Conservation (phyloP, 37 sponge, comb jelly and placozoan genomes). For the Petrosia ficiformis region DNA sequence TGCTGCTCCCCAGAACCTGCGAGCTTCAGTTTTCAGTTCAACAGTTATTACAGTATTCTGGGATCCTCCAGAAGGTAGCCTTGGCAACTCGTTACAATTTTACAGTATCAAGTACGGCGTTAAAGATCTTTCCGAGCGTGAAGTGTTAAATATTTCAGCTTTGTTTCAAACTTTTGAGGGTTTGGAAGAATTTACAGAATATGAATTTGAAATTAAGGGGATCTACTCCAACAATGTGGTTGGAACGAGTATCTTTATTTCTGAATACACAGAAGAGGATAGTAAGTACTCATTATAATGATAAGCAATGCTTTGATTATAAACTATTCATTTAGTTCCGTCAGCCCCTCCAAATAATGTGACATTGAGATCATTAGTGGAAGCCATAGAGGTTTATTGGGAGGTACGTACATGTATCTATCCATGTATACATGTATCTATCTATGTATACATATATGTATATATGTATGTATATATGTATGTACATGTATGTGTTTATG, state of each 20-base stretch:
- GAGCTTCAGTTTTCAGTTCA: background rate
- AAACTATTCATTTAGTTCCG: constrained; percentile 37
- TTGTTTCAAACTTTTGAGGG: background rate
- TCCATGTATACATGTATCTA: background rate
- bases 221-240: constrained; percentile 10
- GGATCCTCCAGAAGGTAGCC: background rate
- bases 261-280: constrained; percentile 37
- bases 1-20: constrained; percentile 13
- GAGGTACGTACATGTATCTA: background rate
- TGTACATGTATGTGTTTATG: no score
- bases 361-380: background rate
- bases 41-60: constrained; percentile 1
- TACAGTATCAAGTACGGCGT: background rate
- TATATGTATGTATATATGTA: no score
- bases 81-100: background rate
- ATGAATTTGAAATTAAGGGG: constrained; percentile 33
- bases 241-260: constrained; percentile 1
- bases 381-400: constrained; percentile 25
- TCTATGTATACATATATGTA: no score
- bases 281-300: constrained; percentile 17
- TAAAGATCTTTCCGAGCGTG: background rate
- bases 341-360: constrained; percentile 40
- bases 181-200: constrained; percentile 1
- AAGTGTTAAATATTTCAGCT: background rate
- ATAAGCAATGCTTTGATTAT: background rate